phyloP scores from a whole-genome alignment of 2,797 vertebrate species.

The Helicolenus hilgendorfi region DNA sequence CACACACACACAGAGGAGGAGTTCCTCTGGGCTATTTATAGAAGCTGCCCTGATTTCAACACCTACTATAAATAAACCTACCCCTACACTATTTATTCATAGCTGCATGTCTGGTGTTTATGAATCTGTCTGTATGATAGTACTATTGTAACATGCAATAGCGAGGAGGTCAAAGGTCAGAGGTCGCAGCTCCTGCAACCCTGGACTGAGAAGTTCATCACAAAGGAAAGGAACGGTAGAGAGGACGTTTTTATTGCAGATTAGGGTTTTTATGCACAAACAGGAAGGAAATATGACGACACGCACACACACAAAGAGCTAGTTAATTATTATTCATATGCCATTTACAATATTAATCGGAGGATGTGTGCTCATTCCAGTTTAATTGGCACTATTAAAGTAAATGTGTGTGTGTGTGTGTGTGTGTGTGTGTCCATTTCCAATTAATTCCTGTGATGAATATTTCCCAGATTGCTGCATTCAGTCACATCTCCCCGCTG shows the following conservation, averaged over 20 bases:
- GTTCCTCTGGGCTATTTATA: constrained; percentile 65
- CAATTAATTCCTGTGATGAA: constrained; percentile 36
- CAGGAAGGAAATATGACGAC: background rate
- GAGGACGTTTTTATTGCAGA: background rate
- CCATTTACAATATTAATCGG: constrained; percentile 55
- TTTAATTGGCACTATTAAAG: constrained; percentile 49
- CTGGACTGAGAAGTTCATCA: too few relatives aligned
- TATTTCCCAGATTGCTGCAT: constrained; percentile 25
- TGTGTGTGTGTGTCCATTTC: background rate
- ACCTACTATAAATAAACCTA: constrained; percentile 47
- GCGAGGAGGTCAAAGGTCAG: constrained; percentile 1
- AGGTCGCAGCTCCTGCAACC: background rate
- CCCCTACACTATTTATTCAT: constrained; percentile 22
- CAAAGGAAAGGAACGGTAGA: background rate
- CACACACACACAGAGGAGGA: constrained; percentile 18
- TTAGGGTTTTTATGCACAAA: background rate
- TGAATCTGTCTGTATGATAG: background rate
- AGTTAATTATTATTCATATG: constrained; percentile 51
- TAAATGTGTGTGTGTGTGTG: background rate
- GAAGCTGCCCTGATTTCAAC: constrained; percentile 54
- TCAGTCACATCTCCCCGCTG: constrained; percentile 28
- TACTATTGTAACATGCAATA: too few relatives aligned
- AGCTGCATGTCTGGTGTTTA: constrained; percentile 2
- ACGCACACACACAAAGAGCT: background rate
- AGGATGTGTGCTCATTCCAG: constrained; percentile 40